phyloP scores from a whole-genome alignment of 2,113 vertebrate genomes.

The Daboia siamensis region DNA sequence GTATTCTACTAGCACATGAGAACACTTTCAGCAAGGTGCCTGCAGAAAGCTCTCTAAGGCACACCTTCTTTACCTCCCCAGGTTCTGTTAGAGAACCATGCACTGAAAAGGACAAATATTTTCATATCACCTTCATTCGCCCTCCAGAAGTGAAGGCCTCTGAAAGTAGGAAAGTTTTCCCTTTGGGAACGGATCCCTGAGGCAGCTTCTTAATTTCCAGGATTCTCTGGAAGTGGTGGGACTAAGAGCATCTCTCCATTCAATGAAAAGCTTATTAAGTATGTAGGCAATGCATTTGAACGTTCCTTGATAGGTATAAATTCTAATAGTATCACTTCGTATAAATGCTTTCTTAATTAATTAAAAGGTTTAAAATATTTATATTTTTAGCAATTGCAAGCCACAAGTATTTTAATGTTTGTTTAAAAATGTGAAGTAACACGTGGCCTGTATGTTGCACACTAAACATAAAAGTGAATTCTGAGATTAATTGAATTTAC shows the following conservation, averaged over 20 bases:
- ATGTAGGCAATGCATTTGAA: background rate
- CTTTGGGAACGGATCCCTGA: background rate
- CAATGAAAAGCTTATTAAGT: background rate
- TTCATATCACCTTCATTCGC: conserved; percentile 2
- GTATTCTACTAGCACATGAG: conserved; percentile 22
- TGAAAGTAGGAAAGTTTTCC: background rate
- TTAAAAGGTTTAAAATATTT: background rate
- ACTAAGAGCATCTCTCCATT: background rate
- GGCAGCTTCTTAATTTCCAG: background rate
- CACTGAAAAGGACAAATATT: conserved; percentile 8
- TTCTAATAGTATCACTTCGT: background rate
- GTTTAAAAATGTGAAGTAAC: background rate
- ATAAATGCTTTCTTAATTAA: background rate
- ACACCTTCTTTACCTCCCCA: fast-evolving
- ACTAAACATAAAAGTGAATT: background rate
- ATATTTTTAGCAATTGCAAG: background rate
- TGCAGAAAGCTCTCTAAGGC: conserved; percentile 3
- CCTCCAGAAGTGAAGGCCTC: background rate
- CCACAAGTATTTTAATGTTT: background rate
- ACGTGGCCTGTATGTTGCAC: background rate
- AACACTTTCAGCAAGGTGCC: background rate
- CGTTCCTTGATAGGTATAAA: background rate
- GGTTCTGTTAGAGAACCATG: background rate
- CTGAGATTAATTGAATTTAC: background rate
- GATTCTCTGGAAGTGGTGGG: background rate